Evolutionary conservation across 2,113 vertebrate species (phyloP), one percentile per base, ranked within the genome.

Genomic region (Pimephales promelas): DNA sequence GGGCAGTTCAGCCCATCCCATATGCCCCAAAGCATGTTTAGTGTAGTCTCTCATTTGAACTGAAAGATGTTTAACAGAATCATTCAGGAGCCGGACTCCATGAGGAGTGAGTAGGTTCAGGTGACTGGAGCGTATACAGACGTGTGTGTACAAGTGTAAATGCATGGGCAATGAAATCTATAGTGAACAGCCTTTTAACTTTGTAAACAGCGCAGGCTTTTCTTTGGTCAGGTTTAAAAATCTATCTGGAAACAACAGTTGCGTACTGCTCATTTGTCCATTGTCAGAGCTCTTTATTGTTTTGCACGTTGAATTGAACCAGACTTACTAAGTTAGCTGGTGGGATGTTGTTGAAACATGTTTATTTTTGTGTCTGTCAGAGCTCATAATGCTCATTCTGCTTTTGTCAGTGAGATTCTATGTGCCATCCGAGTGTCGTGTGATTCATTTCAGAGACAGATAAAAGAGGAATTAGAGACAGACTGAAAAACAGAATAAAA

Each of bases 11-110:
- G 93, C 93, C 94, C 93, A 90, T 94, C 95, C 94, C 96, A 97
- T 93, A 95, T 97, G 96, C 94, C 94, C 90, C 87, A 88, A 91
- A 93, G 95, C 92, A 96, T 97, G 96, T 93, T 96, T 95, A 96
- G 90, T 92, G 93, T 97, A 95, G 89, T 89, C 91, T 94, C 95
- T 97, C 95, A 97, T 98, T 95, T 92, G 92, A 96, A 96, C 92
- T 96, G 97, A 98, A 96, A 96, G 96, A 98, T 89, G 92, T 94
- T 96, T 94, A 96, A 92, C 96, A 97, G 97, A 95, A 94, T 95
- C 93, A 95, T 96, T 95, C 96, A 96, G 97, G 95, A 98, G 95
- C 95, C 92, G 92, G 91, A 92, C 88, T 92, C 93, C 90, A 94
- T 94, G 57, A 86, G 83, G 87, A 86, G 83, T 87, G 87, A 83